phyloP scores from a whole-genome alignment of 2,113 vertebrate species.

The Carassius gibelio region DNA sequence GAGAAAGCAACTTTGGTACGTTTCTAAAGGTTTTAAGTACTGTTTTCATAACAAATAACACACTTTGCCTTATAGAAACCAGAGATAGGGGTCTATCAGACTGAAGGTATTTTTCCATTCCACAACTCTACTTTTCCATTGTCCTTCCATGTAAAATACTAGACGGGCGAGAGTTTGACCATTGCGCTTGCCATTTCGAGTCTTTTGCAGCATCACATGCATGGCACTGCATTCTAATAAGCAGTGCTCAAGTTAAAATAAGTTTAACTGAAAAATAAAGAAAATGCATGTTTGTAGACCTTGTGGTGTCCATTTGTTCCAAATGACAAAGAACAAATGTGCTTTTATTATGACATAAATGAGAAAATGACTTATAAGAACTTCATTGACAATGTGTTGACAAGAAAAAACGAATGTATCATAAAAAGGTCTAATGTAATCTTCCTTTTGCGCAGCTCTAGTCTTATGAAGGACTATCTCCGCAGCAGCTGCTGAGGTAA shows the following conservation, averaged over 20 bases:
- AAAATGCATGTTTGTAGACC: neutral
- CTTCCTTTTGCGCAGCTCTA: neutral
- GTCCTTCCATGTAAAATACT: neutral
- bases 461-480: slow-evolving; percentile 24
- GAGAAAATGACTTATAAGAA: neutral
- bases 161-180: neutral
- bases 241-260: neutral
- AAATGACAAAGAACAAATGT: neutral
- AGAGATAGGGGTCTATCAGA: too few relatives aligned
- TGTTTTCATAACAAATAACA: neutral
- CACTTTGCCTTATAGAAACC: neutral
- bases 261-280: neutral
- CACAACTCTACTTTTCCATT: neutral
- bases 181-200: neutral
- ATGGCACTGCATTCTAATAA: neutral
- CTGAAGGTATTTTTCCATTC: too few relatives aligned
- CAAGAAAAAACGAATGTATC: neutral
- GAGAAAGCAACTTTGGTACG: neutral
- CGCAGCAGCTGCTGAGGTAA: slow-evolving; percentile 72
- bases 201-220: neutral
- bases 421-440: slow-evolving; percentile 1
- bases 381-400: neutral
- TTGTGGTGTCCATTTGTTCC: neutral
- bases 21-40: neutral
- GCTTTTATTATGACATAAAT: neutral